Base-by-base conservation (phyloP, 2,797 vertebrate species). In the Fringilla coelebs region DNA sequence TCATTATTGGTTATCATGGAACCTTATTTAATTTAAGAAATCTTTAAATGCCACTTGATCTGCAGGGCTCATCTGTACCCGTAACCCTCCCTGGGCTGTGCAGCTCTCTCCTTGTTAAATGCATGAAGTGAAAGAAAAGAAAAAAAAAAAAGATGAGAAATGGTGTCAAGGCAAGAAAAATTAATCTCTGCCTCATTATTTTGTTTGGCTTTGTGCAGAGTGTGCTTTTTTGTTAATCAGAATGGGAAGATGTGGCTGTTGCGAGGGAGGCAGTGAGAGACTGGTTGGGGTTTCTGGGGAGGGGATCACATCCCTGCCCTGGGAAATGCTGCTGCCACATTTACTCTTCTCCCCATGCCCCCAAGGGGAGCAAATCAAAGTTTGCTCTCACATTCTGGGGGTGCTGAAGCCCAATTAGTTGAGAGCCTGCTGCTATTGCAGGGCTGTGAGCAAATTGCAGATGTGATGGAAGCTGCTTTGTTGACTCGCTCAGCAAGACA, bases 31-130 rank as follows among this genome's bases (percentile, higher is more conserved):
- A 96, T 93, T 90, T 66, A 58, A 90, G 82, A 81, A 71, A 74
- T 81, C 91, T 95, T 93, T 94, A 93, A 89, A 92, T 90, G 79
- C 48, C 7, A 8, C 57, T 89, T 93, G 91, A 96, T 96, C 88
- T 75, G 26, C 9, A 22, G 63, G 82, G 73, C 85, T 96, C 73
- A 76, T 95, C 91, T 54, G 7, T 70, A 80, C 54, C 84, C 7
- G 12, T 68, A 11, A 71, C 73, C 7, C 71, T 62, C 60, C 70
- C 31, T 25, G 40, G 62, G 36, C 66, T 32, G 22, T 18, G 7
- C 70, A 51, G 43, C n/a, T 85, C 4, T 5, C 46, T 88, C 7
- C 0, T 46, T 51, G 40, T 78, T 76, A 52, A 86, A 84, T 31
- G 55, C 63, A 46, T 13, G 17, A n/a, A 72, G 25, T 9, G 20